Percentiles rank a stretch among this genome's conserved stretches.
Conservation (phyloP, 1,140 invertebrate genomes). For the Pseudomyrmex cubaensis region DNA sequence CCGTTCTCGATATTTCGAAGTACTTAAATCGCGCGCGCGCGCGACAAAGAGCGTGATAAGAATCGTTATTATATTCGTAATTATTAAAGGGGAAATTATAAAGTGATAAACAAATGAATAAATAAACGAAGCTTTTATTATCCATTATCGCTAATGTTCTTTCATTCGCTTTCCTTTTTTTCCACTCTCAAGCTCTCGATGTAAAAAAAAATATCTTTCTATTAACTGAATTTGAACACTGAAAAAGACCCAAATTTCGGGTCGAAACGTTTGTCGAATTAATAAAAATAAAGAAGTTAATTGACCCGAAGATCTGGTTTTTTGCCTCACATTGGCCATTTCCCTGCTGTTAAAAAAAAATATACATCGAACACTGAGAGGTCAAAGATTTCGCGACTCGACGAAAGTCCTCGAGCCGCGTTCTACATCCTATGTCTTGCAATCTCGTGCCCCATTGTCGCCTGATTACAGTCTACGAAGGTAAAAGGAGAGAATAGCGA, state of each 20-base stretch:
- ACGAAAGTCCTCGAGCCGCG: background rate
- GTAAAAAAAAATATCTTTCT: too few species aligned
- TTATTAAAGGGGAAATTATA: slow-evolving; percentile 53
- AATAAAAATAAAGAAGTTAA: too few species aligned
- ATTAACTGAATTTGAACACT: too few species aligned
- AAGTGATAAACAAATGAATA: slow-evolving; percentile 49
- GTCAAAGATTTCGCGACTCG: background rate
- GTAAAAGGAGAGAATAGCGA: background rate
- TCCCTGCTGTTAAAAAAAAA: too few species aligned
- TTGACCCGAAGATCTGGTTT: too few species aligned
- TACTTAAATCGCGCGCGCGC: slow-evolving; percentile 56
- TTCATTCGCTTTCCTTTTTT: background rate
- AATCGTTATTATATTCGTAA: slow-evolving; percentile 75
- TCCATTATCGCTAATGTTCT: slow-evolving; percentile 29
- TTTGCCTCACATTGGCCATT: too few species aligned
- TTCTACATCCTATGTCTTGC: background rate
- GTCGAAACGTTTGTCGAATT: too few species aligned
- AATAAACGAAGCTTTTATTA: slow-evolving; percentile 78
- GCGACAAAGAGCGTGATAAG: slow-evolving; percentile 66
- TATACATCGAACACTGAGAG: too few species aligned
- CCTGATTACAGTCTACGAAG: slow-evolving; percentile 17
- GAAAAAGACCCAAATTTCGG: too few species aligned
- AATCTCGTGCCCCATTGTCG: background rate
- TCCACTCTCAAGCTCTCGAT: background rate
- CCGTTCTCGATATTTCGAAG: slow-evolving; percentile 57